phyloP scores from a whole-genome alignment of 2,888 invertebrate species.

The Pollenia griseotomentosa region DNA sequence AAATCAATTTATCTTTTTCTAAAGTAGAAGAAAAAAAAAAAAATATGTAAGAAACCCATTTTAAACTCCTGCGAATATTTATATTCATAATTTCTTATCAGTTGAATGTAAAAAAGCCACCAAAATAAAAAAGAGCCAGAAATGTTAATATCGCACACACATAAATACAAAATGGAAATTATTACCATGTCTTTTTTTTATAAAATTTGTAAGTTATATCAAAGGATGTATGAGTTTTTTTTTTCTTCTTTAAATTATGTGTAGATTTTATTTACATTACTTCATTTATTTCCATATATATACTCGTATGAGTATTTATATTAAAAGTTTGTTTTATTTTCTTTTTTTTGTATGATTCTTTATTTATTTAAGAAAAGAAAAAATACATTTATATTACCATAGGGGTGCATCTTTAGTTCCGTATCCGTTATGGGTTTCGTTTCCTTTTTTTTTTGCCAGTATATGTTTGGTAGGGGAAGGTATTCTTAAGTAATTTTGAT shows the following conservation, averaged over 20 bases:
- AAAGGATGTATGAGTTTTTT: background rate
- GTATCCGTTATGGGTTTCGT: slow-evolving; percentile 60
- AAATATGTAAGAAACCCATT: slow-evolving; percentile 70
- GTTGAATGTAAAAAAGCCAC: slow-evolving; percentile 63
- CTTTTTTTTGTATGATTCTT: slow-evolving; percentile 19
- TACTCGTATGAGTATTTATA: slow-evolving; percentile 45
- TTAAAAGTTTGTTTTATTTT: slow-evolving; percentile 15
- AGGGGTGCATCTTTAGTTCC: slow-evolving; percentile 70
- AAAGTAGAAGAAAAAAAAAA: slow-evolving; percentile 21
- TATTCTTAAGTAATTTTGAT: background rate
- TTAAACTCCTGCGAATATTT: slow-evolving; percentile 79
- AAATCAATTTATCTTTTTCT: slow-evolving; percentile 45
- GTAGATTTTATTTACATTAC: slow-evolving; percentile 37
- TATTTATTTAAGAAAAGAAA: slow-evolving; percentile 23
- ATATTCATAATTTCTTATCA: slow-evolving; percentile 82
- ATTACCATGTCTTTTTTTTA: background rate
- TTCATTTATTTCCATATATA: slow-evolving; percentile 56
- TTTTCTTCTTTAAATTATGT: background rate
- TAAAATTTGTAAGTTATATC: background rate
- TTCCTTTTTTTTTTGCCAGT: slow-evolving; percentile 49
- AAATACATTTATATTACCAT: slow-evolving; percentile 71
- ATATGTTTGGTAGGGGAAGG: slow-evolving; percentile 4
- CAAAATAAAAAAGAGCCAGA: slow-evolving; percentile 11
- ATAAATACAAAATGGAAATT: slow-evolving; percentile 23
- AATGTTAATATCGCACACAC: slow-evolving; percentile 47